phyloP scores from a whole-genome alignment of 1,140 invertebrate genomes.

The Pectinophora gossypiella region DNA sequence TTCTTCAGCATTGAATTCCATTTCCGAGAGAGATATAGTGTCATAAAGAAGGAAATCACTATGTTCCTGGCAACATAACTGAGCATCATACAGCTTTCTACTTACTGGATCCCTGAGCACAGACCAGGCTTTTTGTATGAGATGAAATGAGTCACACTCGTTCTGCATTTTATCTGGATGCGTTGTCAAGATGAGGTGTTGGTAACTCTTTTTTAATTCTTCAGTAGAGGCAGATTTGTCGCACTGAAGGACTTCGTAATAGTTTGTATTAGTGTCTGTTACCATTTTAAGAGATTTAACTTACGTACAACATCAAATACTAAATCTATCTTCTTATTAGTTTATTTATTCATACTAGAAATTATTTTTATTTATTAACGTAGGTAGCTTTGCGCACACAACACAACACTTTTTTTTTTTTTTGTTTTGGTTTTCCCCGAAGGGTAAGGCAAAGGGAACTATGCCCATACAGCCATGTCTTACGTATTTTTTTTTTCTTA shows the following conservation, averaged over 20 bases:
- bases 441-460: too few species aligned
- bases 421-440: too few species aligned
- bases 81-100: conserved; percentile 77
- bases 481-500: too few species aligned
- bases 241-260: conserved; percentile 79
- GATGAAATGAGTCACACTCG: conserved; percentile 59
- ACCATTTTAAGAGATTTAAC: too few species aligned
- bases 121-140: conserved; percentile 80
- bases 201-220: conserved; percentile 80
- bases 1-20: conserved; percentile 59
- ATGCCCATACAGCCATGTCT: too few species aligned
- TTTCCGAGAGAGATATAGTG: conserved; percentile 70
- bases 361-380: too few species aligned
- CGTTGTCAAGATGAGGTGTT: conserved; percentile 74
- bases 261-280: too few species aligned
- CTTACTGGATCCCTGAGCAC: conserved; percentile 73
- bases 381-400: too few species aligned
- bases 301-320: too few species aligned
- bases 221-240: conserved; percentile 70
- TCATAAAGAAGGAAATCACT: conserved; percentile 76
- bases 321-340: too few species aligned
- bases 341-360: too few species aligned
- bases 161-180: conserved; percentile 79
- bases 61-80: conserved; percentile 74
- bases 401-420: too few species aligned